Evolutionary conservation across 2,797 vertebrate species (phyloP).

Genomic region (Dendrocincla tyrannina): DNA sequence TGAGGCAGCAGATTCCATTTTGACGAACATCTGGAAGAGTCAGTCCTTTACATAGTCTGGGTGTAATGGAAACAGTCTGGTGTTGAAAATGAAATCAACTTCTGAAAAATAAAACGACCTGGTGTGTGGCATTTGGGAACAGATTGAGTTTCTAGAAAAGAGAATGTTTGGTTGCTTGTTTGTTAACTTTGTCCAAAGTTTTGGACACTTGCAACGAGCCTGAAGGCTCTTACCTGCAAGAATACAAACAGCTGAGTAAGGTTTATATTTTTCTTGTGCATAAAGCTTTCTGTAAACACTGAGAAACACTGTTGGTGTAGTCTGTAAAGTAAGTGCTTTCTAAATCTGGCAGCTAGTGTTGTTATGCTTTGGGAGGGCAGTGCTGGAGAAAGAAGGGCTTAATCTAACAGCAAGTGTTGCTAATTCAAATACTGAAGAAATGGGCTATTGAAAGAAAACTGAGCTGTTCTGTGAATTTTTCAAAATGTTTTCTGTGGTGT

Average conservation of each 20-base stretch:
- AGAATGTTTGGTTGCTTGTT: neutral
- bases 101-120: neutral
- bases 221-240: neutral
- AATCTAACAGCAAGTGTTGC: neutral
- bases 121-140: neutral
- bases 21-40: neutral
- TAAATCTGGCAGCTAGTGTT: neutral
- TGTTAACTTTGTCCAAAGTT: neutral
- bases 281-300: neutral
- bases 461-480: neutral
- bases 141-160: neutral
- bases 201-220: neutral
- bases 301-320: neutral
- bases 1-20: neutral
- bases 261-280: neutral
- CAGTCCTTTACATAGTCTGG: neutral
- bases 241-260: neutral
- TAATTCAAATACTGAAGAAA: neutral
- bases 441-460: neutral
- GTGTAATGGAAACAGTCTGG: neutral
- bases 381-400: neutral
- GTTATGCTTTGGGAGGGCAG: neutral
- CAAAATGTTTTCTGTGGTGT: slow-evolving; percentile 17
- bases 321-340: neutral
- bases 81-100: neutral